A percentile compares a stretch with the other conserved stretches of the same genome.
Evolutionary conservation across 2,888 invertebrate species (phyloP).

Genomic region (Acleris sparsana): DNA sequence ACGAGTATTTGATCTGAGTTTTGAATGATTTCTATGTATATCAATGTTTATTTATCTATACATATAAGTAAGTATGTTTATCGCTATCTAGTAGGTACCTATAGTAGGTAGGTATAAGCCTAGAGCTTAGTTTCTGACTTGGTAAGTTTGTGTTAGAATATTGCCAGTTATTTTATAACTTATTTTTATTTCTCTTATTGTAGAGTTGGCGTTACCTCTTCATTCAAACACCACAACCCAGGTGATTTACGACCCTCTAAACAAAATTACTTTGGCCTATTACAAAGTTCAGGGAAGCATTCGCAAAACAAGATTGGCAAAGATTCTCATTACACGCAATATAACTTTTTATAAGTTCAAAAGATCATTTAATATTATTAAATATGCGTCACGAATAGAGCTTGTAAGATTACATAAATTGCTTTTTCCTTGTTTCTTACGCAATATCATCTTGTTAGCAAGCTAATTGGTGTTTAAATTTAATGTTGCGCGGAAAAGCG

Average conservation of each 20-base stretch:
- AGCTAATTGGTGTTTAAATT: neutral
- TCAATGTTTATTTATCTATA: too few species aligned
- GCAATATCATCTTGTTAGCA: conserved; percentile 1
- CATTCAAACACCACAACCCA: too few species aligned
- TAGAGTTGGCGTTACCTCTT: too few species aligned
- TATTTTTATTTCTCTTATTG: too few species aligned
- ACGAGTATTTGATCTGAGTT: too few species aligned
- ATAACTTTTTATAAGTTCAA: conserved; percentile 12
- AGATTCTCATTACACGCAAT: conserved; percentile 13
- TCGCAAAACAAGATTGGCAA: conserved; percentile 1
- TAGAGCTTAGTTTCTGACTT: too few species aligned
- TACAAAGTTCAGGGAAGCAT: conserved; percentile 5
- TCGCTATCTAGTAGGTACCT: too few species aligned
- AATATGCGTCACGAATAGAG: conserved; percentile 4
- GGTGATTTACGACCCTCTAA: neutral
- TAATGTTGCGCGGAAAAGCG: neutral
- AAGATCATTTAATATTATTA: conserved; percentile 10
- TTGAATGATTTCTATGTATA: too few species aligned
- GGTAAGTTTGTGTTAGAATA: too few species aligned
- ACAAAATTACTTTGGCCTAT: conserved; percentile 2
- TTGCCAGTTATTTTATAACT: too few species aligned
- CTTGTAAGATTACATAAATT: neutral
- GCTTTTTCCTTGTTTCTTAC: conserved; percentile 2
- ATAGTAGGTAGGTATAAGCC: too few species aligned
- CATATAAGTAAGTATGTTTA: too few species aligned